These are phyloP conservation scores for Upupa epops DNA, from an alignment of 2,113 vertebrate species.

Conservation along the genomic window DNA sequence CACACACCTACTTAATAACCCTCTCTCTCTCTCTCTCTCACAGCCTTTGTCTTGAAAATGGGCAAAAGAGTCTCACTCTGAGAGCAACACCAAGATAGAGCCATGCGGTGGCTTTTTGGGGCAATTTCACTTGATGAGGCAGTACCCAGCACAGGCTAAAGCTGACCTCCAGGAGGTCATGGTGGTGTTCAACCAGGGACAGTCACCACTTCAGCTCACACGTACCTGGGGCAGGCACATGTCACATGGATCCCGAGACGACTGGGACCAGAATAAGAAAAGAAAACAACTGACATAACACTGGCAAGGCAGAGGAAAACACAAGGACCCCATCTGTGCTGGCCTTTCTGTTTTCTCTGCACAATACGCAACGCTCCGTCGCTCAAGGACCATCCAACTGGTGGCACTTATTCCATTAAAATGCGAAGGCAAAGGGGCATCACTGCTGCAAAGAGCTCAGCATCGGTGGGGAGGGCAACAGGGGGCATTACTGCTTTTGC, in stretches of 20 bases:
- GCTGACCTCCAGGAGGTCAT: fast-evolving
- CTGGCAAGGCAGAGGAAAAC: neutral
- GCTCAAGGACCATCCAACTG: neutral
- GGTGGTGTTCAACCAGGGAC: neutral
- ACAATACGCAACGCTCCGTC: neutral
- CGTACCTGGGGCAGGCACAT: neutral
- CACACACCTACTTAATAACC: slow-evolving; percentile 3
- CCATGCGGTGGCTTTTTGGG: neutral
- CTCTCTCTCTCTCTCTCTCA: neutral
- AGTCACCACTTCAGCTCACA: neutral
- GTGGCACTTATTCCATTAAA: neutral
- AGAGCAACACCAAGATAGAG: neutral
- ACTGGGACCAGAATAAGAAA: neutral
- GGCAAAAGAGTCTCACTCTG: neutral
- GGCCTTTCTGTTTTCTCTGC: neutral
- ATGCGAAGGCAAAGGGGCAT: neutral
- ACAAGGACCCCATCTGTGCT: neutral
- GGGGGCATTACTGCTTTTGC: neutral
- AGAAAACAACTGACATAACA: neutral
- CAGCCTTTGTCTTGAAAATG: neutral
- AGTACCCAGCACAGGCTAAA: neutral
- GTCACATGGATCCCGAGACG: neutral
- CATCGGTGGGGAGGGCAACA: neutral
- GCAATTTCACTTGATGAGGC: neutral
- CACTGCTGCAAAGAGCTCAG: neutral